These are phyloP conservation scores for Andrena camellia DNA, from an alignment of 2,888 invertebrate genomes.

Conservation along the genomic window DNA sequence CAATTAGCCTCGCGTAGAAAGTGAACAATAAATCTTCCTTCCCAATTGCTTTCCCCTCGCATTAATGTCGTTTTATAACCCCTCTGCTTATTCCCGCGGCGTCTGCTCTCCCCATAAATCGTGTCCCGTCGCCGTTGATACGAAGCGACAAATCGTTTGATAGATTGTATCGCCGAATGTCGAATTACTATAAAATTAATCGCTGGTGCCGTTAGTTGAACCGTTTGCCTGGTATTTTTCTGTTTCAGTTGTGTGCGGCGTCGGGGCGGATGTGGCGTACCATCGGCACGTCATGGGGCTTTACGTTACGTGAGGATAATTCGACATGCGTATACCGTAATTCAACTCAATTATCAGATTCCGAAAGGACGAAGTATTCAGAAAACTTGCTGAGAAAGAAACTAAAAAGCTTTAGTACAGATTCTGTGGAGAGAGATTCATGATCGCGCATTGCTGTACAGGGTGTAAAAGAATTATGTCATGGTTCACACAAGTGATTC, in stretches of 20 bases:
- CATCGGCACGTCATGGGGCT: slow-evolving; percentile 88
- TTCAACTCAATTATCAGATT: slow-evolving; percentile 75
- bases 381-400: background rate
- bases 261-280: slow-evolving; percentile 88
- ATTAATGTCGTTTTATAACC: slow-evolving; percentile 6
- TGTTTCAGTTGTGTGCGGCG: slow-evolving; percentile 88
- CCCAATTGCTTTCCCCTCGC: background rate
- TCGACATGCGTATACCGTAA: slow-evolving; percentile 78
- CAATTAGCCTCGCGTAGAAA: background rate
- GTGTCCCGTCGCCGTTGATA: background rate
- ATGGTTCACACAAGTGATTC: no score
- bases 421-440: no score
- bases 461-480: no score
- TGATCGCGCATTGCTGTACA: no score
- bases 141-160: background rate
- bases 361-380: slow-evolving; percentile 18
- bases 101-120: slow-evolving; percentile 8
- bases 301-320: slow-evolving; percentile 88
- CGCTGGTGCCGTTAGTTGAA: slow-evolving; percentile 7
- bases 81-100: background rate
- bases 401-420: no score
- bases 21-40: slow-evolving; percentile 3
- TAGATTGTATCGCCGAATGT: slow-evolving; percentile 3
- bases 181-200: slow-evolving; percentile 33
- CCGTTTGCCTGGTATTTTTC: slow-evolving; percentile 54